phyloP scores from a whole-genome alignment of 2,797 vertebrate genomes.

The Xenopus petersii region DNA sequence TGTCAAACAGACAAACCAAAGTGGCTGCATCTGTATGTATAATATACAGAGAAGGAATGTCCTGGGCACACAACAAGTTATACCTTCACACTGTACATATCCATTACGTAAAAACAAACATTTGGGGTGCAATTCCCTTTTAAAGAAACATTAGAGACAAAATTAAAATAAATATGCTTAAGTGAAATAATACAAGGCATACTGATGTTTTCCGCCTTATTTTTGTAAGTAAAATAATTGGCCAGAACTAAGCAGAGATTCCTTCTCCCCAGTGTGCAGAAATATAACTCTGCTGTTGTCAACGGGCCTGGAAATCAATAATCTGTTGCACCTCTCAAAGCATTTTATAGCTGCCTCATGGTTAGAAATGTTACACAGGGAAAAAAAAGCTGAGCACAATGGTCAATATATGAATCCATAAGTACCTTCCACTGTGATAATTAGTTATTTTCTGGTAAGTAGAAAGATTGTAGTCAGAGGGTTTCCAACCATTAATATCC shows the following conservation, averaged over 20 bases:
- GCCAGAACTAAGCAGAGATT: neutral
- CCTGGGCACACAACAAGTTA: too few relatives aligned
- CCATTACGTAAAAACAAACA: too few relatives aligned
- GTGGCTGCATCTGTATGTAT: too few relatives aligned
- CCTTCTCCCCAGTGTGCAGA: neutral
- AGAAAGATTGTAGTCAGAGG: neutral
- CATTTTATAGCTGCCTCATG: neutral
- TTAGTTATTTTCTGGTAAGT: neutral
- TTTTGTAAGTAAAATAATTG: too few relatives aligned
- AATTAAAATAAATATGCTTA: too few relatives aligned
- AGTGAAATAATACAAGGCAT: too few relatives aligned
- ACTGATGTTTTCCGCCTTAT: too few relatives aligned
- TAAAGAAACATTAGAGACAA: too few relatives aligned
- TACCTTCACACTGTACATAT: too few relatives aligned
- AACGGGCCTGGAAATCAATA: neutral
- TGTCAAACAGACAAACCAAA: too few relatives aligned
- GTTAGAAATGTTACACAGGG: neutral
- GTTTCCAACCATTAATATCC: neutral
- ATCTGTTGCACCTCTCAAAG: neutral
- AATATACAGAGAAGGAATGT: too few relatives aligned
- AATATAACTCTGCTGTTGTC: neutral
- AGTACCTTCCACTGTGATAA: constrained; percentile 2
- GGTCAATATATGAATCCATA: constrained; percentile 11
- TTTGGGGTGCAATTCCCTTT: too few relatives aligned
- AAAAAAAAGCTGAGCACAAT: neutral